These are phyloP conservation scores for Melinaea menophilus DNA, from an alignment of 2,888 invertebrate genomes.

Conservation along the genomic window DNA sequence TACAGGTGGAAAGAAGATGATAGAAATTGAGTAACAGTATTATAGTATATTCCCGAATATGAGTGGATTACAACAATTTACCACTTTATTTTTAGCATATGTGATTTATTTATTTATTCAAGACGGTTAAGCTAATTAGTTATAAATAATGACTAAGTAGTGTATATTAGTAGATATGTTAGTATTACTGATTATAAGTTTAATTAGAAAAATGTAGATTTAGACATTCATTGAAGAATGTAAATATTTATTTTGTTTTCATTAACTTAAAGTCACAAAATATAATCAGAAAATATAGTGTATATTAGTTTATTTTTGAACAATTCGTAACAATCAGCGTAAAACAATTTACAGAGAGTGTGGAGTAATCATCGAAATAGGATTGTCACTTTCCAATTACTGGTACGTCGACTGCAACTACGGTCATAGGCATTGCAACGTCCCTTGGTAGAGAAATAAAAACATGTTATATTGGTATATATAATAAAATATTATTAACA, in stretches of 20 bases:
- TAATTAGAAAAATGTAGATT: no score
- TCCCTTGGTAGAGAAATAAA: conserved; percentile 22
- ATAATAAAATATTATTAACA: no score
- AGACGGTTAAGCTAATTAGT: no score
- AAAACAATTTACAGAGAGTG: conserved; percentile 44
- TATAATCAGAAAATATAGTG: conserved; percentile 28
- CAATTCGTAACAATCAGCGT: conserved; percentile 42
- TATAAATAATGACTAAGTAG: no score
- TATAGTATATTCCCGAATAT: conserved; percentile 25
- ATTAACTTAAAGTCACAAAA: conserved; percentile 21
- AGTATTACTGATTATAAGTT: no score
- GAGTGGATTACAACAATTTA: conserved; percentile 21
- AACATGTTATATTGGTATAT: neutral
- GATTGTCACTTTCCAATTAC: conserved; percentile 74
- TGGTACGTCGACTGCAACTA: conserved; percentile 49
- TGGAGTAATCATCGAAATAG: conserved; percentile 68
- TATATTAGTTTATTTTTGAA: conserved; percentile 35
- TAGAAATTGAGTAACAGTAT: neutral
- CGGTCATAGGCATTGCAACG: conserved; percentile 42
- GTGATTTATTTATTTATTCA: neutral
- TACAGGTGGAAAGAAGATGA: no score
- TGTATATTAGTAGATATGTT: no score
- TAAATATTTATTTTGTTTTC: neutral
- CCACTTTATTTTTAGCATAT: conserved; percentile 21
- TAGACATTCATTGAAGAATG: no score